These are phyloP conservation scores for Brachionus plicatilis DNA, from an alignment of 1,140 invertebrate genomes.

Conservation along the genomic window DNA sequence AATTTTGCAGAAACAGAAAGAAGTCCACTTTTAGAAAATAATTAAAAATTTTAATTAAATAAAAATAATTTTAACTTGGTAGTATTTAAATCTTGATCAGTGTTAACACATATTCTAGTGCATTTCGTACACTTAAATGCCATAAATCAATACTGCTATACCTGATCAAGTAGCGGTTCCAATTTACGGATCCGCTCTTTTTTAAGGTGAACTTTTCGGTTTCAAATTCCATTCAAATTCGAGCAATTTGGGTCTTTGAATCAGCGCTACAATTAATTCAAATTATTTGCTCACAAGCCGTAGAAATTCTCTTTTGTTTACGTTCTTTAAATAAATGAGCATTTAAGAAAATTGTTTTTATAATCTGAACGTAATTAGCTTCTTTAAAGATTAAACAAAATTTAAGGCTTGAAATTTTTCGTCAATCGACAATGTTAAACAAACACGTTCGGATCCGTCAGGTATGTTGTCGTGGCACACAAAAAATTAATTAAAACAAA, in stretches of 20 bases:
- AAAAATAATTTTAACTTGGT: no score
- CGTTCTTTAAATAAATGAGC: background rate
- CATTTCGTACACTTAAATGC: no score
- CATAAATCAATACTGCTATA: background rate
- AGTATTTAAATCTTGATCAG: no score
- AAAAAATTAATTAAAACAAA: background rate
- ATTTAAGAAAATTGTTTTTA: conserved; percentile 26
- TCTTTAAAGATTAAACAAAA: conserved; percentile 21
- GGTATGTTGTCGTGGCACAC: background rate
- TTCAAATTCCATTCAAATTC: background rate
- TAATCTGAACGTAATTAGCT: conserved; percentile 13
- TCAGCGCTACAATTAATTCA: background rate
- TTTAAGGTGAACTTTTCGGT: background rate
- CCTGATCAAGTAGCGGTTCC: background rate
- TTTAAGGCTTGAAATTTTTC: background rate
- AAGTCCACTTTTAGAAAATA: no score
- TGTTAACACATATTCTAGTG: no score
- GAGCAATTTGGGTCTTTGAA: background rate
- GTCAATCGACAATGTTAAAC: background rate
- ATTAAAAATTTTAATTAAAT: no score
- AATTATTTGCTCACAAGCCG: background rate
- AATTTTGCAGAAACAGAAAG: no score
- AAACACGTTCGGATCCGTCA: background rate
- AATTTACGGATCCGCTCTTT: background rate
- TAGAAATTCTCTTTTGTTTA: background rate